A percentile compares a stretch with the other conserved stretches of the same genome.
Conservation (phyloP, 2,888 invertebrate species). For the Neoascia interrupta region DNA sequence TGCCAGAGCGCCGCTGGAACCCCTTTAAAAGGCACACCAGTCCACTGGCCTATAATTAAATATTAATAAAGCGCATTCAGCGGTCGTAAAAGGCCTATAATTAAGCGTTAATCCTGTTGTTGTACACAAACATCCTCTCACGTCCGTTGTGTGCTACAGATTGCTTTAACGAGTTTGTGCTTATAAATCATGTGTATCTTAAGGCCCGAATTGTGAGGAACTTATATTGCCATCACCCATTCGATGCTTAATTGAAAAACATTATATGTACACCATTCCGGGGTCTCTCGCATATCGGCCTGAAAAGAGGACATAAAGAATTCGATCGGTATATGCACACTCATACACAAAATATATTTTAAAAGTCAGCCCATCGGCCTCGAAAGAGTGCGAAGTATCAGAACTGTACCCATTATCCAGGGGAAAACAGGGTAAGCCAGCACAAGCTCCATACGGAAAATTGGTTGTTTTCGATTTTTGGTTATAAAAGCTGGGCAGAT, state of each 20-base stretch:
- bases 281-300: not conserved
- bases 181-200: slow-evolving; percentile 40
- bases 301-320: slow-evolving; percentile 5
- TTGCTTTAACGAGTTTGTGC: slow-evolving; percentile 19
- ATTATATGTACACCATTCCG: slow-evolving; percentile 30
- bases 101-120: no score
- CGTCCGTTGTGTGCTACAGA: no score
- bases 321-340: slow-evolving; percentile 21
- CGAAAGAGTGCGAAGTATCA: slow-evolving; percentile 12
- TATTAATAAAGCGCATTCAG: no score
- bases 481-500: slow-evolving; percentile 54
- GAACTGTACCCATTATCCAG: no score
- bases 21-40: no score
- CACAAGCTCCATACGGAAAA: slow-evolving; percentile 20
- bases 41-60: no score
- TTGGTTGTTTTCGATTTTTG: slow-evolving; percentile 53
- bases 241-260: slow-evolving; percentile 39
- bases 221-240: slow-evolving; percentile 34
- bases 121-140: no score
- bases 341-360: slow-evolving; percentile 39
- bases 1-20: no score
- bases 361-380: no score
- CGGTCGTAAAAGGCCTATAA: no score
- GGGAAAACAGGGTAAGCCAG: not conserved
- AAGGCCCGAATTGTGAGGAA: no score